These are phyloP conservation scores for Homarus americanus DNA, from an alignment of 1,140 invertebrate genomes.

Conservation along the genomic window DNA sequence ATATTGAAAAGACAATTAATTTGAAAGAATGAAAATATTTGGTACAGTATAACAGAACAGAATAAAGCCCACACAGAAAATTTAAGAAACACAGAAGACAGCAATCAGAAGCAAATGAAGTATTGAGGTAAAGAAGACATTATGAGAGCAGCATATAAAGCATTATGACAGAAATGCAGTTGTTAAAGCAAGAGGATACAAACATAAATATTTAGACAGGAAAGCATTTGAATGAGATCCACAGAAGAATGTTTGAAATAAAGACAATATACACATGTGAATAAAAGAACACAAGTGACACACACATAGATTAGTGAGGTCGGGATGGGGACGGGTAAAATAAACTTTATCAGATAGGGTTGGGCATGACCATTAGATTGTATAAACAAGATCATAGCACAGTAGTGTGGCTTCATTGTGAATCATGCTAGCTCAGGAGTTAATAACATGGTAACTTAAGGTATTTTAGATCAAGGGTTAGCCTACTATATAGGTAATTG, in stretches of 20 bases:
- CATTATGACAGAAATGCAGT: background rate
- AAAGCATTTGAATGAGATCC: no score
- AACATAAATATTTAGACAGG: no score
- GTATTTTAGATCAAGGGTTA: no score
- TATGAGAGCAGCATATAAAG: background rate
- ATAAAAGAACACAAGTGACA: background rate
- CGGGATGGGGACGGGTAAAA: constrained; percentile 5
- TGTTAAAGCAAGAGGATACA: background rate
- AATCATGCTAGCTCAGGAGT: background rate
- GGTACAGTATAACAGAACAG: background rate
- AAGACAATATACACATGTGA: background rate
- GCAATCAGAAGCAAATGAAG: background rate
- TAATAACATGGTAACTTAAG: no score
- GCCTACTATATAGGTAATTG: no score
- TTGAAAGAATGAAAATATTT: background rate
- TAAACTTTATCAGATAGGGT: constrained; percentile 18
- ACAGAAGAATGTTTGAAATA: no score
- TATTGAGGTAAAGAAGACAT: background rate
- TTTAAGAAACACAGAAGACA: background rate
- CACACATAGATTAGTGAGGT: background rate
- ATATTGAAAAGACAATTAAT: background rate
- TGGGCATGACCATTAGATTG: background rate
- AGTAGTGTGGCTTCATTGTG: background rate
- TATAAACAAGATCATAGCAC: background rate
- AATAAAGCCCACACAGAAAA: background rate